Evolutionary conservation across 2,888 invertebrate genomes (phyloP).

Genomic region (Acrocyrtus sp.): DNA sequence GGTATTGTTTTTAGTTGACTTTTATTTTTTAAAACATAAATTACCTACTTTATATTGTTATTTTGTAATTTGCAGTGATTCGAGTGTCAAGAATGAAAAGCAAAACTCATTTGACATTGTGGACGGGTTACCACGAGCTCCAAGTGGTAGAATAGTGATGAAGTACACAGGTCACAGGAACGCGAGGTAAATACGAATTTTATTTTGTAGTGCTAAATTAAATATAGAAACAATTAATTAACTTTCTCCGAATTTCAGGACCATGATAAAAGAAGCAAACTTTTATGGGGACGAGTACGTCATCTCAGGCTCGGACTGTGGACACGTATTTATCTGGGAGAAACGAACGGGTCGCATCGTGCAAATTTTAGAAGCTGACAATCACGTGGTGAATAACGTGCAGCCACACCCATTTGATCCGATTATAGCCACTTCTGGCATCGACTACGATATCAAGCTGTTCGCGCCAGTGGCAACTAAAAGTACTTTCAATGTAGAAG

Average conservation of each 20-base stretch:
- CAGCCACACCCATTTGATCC: constrained; percentile 84
- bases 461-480: constrained; percentile 79
- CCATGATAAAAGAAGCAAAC: constrained; percentile 94
- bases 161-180: constrained; percentile 84
- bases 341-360: constrained; percentile 86
- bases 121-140: background rate
- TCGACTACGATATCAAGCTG: constrained; percentile 86
- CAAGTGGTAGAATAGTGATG: constrained; percentile 63
- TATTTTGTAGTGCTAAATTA: no score
- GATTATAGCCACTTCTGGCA: constrained; percentile 84
- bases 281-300: constrained; percentile 95
- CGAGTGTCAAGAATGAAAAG: constrained; percentile 5
- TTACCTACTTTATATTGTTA: background rate
- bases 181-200: constrained; percentile 71
- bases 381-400: constrained; percentile 88
- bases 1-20: background rate
- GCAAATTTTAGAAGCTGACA: constrained; percentile 86
- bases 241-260: no score
- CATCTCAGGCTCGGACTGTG: constrained; percentile 94
- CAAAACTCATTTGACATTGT: background rate
- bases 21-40: background rate
- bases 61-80: constrained; percentile 3
- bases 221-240: no score
- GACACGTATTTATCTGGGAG: constrained; percentile 89
- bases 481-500: constrained; percentile 72